phyloP scores from a whole-genome alignment of 2,888 invertebrate genomes.

The Labia minor region DNA sequence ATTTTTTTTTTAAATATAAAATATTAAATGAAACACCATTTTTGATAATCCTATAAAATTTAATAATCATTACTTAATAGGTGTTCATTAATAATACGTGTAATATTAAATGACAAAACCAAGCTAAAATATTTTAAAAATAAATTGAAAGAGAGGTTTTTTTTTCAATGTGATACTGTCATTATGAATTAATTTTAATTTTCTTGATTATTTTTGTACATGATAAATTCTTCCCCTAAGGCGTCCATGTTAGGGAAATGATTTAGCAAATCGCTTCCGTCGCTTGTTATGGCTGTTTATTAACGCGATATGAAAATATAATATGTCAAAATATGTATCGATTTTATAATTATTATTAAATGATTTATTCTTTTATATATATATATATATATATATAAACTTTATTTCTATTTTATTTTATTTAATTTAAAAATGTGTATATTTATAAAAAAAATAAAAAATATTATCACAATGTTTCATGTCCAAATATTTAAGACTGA shows the following conservation, averaged over 20 bases:
- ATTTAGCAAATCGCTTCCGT: not conserved
- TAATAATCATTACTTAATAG: no score
- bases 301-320: not conserved
- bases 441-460: not conserved
- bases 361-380: not conserved
- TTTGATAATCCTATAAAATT: no score
- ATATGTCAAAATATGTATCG: not conserved
- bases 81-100: no score
- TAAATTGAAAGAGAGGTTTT: no score
- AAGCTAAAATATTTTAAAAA: no score
- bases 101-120: no score
- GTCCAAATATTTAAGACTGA: slow-evolving; percentile 13
- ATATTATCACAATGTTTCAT: not conserved
- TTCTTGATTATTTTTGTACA: no score
- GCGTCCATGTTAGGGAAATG: not conserved
- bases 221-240: no score
- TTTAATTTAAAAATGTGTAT: no score
- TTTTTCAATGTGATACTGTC: not conserved
- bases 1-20: no score
- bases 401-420: no score
- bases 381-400: not conserved
- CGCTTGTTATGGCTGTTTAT: not conserved
- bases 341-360: not conserved
- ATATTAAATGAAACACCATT: no score
- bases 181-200: not conserved